These are phyloP conservation scores for Montipora capricornis DNA, from an alignment of 64 coral and sea anemone species.

Conservation along the genomic window DNA sequence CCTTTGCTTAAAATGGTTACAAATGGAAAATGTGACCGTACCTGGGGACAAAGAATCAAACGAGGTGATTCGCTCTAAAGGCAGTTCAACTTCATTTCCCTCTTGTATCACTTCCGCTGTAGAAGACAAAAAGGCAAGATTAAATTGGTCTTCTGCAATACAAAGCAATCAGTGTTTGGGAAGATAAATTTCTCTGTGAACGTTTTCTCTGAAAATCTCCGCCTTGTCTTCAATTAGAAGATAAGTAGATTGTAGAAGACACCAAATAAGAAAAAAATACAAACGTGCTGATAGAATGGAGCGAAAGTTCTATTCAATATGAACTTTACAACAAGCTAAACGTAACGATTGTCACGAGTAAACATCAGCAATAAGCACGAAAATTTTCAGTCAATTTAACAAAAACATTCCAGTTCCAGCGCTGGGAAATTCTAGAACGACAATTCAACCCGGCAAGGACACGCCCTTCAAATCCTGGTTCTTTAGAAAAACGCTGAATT, in stretches of 20 bases:
- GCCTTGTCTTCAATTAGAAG: neutral
- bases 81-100: neutral
- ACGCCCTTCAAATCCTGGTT: neutral
- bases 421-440: too few species aligned
- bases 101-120: neutral
- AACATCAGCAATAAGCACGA: too few species aligned
- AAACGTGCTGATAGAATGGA: neutral
- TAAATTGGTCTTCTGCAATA: neutral
- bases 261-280: too few species aligned
- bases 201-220: neutral
- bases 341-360: neutral
- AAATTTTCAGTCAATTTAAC: too few species aligned
- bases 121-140: neutral
- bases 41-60: conserved; percentile 11
- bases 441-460: too few species aligned
- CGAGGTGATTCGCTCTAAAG: neutral
- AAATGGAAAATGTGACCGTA: neutral
- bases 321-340: neutral
- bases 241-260: neutral
- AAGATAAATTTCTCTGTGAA: neutral
- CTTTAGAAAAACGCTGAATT: neutral
- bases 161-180: neutral
- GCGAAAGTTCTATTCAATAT: neutral
- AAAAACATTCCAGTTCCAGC: too few species aligned
- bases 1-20: neutral